Percentiles rank a stretch among this genome's conserved stretches.
These are phyloP conservation scores for Leucophenga montana DNA, from an alignment of 2,888 invertebrate species.

Conservation along the genomic window DNA sequence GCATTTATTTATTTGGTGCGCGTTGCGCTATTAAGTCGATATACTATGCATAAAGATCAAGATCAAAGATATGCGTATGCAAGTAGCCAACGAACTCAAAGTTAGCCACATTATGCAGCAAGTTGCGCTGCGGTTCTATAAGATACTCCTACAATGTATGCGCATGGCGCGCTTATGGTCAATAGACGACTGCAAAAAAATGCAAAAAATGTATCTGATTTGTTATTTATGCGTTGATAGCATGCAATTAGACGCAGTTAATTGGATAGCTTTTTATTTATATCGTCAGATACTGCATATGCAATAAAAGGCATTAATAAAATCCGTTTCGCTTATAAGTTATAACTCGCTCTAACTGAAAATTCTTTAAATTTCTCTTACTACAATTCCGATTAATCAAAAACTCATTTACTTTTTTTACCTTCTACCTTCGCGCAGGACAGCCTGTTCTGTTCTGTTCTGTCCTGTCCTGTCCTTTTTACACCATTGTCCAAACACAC, in stretches of 20 bases:
- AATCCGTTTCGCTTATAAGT: no score
- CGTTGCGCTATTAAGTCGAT: not conserved
- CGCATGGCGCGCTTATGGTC: not conserved
- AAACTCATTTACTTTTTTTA: no score
- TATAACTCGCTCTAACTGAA: no score
- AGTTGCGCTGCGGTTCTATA: not conserved
- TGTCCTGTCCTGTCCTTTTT: no score
- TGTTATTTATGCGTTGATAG: constrained; percentile 6
- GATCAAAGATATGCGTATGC: not conserved
- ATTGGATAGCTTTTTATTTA: not conserved
- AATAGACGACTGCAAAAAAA: not conserved
- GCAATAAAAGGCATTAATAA: no score
- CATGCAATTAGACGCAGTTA: constrained; percentile 1
- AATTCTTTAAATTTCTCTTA: no score
- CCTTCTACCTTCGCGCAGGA: no score
- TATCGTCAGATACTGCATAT: not conserved
- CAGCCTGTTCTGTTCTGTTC: no score
- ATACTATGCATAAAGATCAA: constrained; percentile 3
- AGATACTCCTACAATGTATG: not conserved
- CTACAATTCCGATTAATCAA: no score
- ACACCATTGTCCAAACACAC: no score
- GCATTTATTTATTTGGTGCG: not conserved
- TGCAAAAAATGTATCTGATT: not conserved
- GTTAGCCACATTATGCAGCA: no score
- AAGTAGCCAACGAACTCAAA: not conserved